Evolutionary conservation across 2,113 vertebrate species (phyloP).

Genomic region (Tetrax tetrax): DNA sequence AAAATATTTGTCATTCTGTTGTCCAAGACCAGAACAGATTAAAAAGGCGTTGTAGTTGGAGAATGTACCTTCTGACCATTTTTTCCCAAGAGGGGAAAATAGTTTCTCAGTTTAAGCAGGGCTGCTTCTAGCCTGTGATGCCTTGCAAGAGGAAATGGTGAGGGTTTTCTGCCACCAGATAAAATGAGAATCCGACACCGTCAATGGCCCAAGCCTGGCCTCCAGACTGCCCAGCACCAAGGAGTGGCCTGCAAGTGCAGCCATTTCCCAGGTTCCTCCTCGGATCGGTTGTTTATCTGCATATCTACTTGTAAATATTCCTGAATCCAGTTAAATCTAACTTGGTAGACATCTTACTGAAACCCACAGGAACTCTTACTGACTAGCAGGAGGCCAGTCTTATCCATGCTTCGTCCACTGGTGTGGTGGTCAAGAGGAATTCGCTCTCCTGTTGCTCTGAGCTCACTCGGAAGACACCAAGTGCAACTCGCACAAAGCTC

Average conservation of each 20-base stretch:
- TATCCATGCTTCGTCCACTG: not conserved
- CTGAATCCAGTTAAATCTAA: not conserved
- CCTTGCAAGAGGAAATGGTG: not conserved
- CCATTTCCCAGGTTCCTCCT: not conserved
- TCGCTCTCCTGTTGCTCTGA: not conserved
- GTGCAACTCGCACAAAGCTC: fast-evolving
- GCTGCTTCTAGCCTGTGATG: not conserved
- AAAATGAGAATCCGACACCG: not conserved
- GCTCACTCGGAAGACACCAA: not conserved
- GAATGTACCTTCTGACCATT: not conserved
- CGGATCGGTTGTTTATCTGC: not conserved
- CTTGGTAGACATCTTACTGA: not conserved
- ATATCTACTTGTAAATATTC: not conserved
- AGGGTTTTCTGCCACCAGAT: not conserved
- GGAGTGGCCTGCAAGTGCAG: not conserved
- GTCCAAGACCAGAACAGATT: not conserved
- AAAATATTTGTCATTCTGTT: not conserved
- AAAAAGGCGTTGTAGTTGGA: not conserved
- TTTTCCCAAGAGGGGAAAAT: not conserved
- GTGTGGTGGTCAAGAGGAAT: not conserved
- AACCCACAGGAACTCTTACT: not conserved
- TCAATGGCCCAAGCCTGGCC: not conserved
- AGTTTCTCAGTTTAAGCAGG: not conserved
- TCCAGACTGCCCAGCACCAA: not conserved
- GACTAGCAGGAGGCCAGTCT: not conserved